Conservation (phyloP, 2,797 vertebrate genomes). For the Chelonia mydas region DNA sequence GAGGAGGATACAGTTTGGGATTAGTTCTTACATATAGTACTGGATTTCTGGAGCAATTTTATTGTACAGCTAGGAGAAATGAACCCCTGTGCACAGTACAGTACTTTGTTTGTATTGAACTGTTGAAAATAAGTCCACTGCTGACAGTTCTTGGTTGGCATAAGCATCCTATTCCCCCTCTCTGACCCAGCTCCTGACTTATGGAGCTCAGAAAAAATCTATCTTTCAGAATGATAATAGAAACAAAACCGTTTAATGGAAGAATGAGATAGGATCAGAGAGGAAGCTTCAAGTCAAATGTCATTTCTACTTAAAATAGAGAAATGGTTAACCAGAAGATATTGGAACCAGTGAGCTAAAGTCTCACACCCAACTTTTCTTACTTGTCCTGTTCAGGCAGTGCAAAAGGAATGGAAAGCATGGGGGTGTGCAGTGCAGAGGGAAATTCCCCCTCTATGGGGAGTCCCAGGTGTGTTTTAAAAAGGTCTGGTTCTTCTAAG, state of each 20-base stretch:
- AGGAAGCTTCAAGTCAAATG: not conserved
- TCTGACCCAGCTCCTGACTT: not conserved
- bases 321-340: not conserved
- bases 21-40: not conserved
- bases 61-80: not conserved
- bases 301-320: not conserved
- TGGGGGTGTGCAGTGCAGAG: not conserved
- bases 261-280: not conserved
- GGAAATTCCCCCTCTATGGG: not conserved
- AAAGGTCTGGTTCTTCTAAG: not conserved
- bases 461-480: not conserved
- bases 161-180: not conserved
- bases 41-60: not conserved
- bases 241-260: not conserved
- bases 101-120: not conserved
- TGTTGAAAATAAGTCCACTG: not conserved
- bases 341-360: not conserved
- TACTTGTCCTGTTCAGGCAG: not conserved
- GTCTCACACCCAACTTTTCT: not conserved
- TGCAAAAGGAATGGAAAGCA: not conserved
- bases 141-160: rapidly evolving
- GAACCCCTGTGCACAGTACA: not conserved
- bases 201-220: not conserved
- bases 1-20: rapidly evolving
- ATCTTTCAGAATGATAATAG: not conserved